These are phyloP conservation scores for Potamilus streckersoni DNA, from an alignment of 1,140 invertebrate genomes.

Conservation along the genomic window DNA sequence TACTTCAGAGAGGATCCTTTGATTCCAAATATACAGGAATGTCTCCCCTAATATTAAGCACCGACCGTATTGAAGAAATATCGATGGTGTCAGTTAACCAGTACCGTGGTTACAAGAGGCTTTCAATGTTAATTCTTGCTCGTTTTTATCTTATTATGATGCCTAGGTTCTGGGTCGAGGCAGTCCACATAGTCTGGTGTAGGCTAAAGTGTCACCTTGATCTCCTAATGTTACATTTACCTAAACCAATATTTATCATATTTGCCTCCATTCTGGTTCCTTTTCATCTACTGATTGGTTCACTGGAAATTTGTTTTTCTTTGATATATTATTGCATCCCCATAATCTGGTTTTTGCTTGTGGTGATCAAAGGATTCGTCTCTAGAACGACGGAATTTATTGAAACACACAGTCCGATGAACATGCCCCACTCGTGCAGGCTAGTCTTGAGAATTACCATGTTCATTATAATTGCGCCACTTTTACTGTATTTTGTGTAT, in stretches of 20 bases:
- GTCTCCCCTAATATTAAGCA: conserved; percentile 2
- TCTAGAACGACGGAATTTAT: background rate
- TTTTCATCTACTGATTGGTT: background rate
- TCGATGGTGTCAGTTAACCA: conserved; percentile 2
- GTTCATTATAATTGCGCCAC: background rate
- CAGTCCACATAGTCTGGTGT: background rate
- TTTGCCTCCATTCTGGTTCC: background rate
- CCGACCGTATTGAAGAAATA: conserved; percentile 5
- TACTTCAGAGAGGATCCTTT: conserved; percentile 1
- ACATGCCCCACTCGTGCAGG: background rate
- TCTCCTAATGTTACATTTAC: background rate
- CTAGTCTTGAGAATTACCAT: background rate
- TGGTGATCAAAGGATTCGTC: background rate
- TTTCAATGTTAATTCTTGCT: background rate
- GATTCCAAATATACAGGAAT: background rate
- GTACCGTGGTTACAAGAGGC: conserved; percentile 7
- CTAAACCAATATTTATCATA: background rate
- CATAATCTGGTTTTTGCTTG: background rate
- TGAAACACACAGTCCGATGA: background rate
- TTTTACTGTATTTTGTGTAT: conserved; percentile 12
- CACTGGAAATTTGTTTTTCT: background rate
- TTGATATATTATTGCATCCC: conserved; percentile 9
- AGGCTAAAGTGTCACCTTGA: background rate
- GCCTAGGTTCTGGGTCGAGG: conserved; percentile 13
- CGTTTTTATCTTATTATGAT: conserved; percentile 6